Evolutionary conservation across 37 sponge, comb jelly and placozoan species (phyloP), one percentile per base, ranked within the genome.

Genomic region (Hormiphora californensis): DNA sequence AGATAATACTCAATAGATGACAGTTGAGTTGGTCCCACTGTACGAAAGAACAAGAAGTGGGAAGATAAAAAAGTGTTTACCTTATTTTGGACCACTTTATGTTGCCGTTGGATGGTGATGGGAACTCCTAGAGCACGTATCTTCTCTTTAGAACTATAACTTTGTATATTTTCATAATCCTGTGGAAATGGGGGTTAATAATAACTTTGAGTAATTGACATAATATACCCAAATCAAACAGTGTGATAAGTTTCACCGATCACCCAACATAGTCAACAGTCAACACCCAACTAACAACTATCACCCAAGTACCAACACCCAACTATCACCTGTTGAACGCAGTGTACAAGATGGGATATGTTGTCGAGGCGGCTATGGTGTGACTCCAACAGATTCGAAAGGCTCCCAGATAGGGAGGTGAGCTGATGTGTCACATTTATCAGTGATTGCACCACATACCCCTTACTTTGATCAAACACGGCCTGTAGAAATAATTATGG

Each of bases 21-120:
- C n/a, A n/a, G n/a, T n/a, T n/a, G n/a, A n/a, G n/a, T n/a, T n/a
- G n/a, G n/a, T n/a, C n/a, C n/a, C n/a, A n/a, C n/a, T n/a, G n/a
- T n/a, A n/a, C n/a, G n/a, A n/a, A n/a, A n/a, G n/a, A n/a, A n/a
- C n/a, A n/a, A n/a, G n/a, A n/a, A n/a, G n/a, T n/a, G n/a, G n/a
- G n/a, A n/a, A n/a, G n/a, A n/a, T n/a, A n/a, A n/a, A n/a, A n/a
- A n/a, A n/a, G n/a, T 73, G 9, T 0, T 27, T 43, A 73, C 81
- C 81, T 73, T 73, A 40, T 73, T 73, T 73, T 73, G 81, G 4
- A 73, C 81, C 5, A 73, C 81, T 73, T 73, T 73, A 28, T 73
- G 81, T 40, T 73, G 81, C 25, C 81, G 7, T 40, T 73, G 81
- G n/a, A 73, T 33, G 4, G 81, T 12, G 23, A 73, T 73, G 12